These are phyloP conservation scores for Leptarthrus brevirostris DNA, from an alignment of 2,888 invertebrate genomes.

Conservation along the genomic window DNA sequence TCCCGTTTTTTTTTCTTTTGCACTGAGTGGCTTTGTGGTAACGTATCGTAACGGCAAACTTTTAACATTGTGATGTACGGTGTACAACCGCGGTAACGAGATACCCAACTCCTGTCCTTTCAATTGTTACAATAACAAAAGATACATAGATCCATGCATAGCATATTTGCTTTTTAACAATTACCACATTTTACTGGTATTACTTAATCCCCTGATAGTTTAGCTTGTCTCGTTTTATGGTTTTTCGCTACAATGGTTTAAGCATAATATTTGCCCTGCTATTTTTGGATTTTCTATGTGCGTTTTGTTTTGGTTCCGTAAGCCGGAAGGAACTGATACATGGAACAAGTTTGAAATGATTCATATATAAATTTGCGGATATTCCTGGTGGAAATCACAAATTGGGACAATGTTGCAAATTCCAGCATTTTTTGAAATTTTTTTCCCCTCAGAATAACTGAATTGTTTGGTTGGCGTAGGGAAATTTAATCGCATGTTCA, in stretches of 20 bases:
- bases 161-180: slow-evolving; percentile 32
- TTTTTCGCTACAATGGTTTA: slow-evolving; percentile 23
- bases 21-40: slow-evolving; percentile 36
- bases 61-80: slow-evolving; percentile 7
- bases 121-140: slow-evolving; percentile 28
- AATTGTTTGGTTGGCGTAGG: too few relatives aligned
- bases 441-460: too few relatives aligned
- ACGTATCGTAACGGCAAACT: slow-evolving; percentile 41
- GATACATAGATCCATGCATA: background rate
- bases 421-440: background rate
- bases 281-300: slow-evolving; percentile 28
- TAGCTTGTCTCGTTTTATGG: slow-evolving; percentile 13
- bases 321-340: background rate
- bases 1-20: background rate
- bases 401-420: background rate
- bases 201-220: slow-evolving; percentile 35
- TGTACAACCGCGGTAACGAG: background rate
- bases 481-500: too few relatives aligned
- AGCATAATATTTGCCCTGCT: slow-evolving; percentile 23
- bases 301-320: background rate
- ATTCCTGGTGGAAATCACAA: background rate
- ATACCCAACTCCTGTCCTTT: background rate
- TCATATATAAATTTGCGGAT: slow-evolving; percentile 12
- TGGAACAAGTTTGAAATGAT: slow-evolving; percentile 27
- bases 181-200: slow-evolving; percentile 40